A percentile compares a stretch with the other conserved stretches of the same genome.
Evolutionary conservation across 2,888 invertebrate species (phyloP).

Genomic region (Tenthredo distinguenda): DNA sequence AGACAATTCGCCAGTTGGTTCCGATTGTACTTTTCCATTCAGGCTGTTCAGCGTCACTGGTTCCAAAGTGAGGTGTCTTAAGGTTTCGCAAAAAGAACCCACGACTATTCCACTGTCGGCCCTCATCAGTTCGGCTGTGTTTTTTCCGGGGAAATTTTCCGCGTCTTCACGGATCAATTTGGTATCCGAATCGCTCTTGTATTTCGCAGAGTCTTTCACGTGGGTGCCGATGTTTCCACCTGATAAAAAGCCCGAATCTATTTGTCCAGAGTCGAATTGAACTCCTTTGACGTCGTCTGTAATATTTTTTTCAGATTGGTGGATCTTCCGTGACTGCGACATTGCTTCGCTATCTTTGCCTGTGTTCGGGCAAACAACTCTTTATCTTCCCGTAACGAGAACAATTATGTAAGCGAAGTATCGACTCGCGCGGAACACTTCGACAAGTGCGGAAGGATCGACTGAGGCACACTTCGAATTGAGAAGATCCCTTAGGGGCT

Average conservation of each 20-base stretch:
- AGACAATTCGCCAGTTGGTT: slow-evolving; percentile 63
- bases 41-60: slow-evolving; percentile 74
- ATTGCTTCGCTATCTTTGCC: neutral
- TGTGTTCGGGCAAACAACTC: neutral
- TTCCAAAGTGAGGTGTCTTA: slow-evolving; percentile 82
- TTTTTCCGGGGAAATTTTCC: neutral
- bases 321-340: slow-evolving; percentile 21
- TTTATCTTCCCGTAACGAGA: too few species aligned
- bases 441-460: too few species aligned
- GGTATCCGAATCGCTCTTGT: neutral
- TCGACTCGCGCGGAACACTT: too few species aligned
- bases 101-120: slow-evolving; percentile 85
- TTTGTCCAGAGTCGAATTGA: slow-evolving; percentile 62
- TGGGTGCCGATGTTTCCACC: slow-evolving; percentile 62
- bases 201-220: neutral
- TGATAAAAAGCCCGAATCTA: slow-evolving; percentile 71
- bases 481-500: neutral
- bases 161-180: neutral
- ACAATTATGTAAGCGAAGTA: too few species aligned
- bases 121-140: slow-evolving; percentile 76
- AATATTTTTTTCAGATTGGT: slow-evolving; percentile 61
- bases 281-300: slow-evolving; percentile 59
- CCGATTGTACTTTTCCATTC: slow-evolving; percentile 62
- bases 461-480: neutral
- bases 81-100: slow-evolving; percentile 81